These are phyloP conservation scores for Catostomus latipinnis DNA, from an alignment of 2,797 vertebrate species.

Conservation along the genomic window DNA sequence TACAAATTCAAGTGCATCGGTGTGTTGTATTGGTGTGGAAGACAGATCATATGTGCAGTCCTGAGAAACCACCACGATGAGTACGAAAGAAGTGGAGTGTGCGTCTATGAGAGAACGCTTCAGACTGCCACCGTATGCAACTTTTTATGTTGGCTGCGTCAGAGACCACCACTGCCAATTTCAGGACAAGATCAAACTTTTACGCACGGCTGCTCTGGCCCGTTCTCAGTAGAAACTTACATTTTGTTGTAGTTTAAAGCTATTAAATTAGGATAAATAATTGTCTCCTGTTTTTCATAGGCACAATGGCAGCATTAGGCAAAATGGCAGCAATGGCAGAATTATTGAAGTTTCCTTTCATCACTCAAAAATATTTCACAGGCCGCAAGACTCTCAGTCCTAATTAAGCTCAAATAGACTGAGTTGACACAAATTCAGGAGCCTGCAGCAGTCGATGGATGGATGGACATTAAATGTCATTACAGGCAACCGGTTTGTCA, in stretches of 20 bases:
- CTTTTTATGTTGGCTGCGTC: no score
- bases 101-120: no score
- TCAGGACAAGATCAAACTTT: slow-evolving; percentile 34
- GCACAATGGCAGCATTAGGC: not conserved
- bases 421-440: slow-evolving; percentile 9
- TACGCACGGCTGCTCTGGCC: not conserved
- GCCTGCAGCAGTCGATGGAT: slow-evolving; percentile 7
- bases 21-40: not conserved
- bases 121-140: no score
- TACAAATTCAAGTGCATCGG: not conserved
- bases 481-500: not conserved
- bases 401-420: slow-evolving; percentile 63
- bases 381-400: slow-evolving; percentile 45
- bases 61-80: no score
- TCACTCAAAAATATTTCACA: slow-evolving; percentile 2
- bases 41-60: no score
- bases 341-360: slow-evolving; percentile 40
- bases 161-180: slow-evolving; percentile 36
- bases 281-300: slow-evolving; percentile 42
- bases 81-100: no score
- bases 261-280: slow-evolving; percentile 56
- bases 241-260: slow-evolving; percentile 45
- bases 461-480: slow-evolving; percentile 9
- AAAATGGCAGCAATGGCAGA: not conserved
- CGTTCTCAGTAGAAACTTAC: slow-evolving; percentile 45